A percentile compares a stretch with the other conserved stretches of the same genome.
Conservation (phyloP, 2,797 vertebrate genomes). For the Anguilla pacifica region DNA sequence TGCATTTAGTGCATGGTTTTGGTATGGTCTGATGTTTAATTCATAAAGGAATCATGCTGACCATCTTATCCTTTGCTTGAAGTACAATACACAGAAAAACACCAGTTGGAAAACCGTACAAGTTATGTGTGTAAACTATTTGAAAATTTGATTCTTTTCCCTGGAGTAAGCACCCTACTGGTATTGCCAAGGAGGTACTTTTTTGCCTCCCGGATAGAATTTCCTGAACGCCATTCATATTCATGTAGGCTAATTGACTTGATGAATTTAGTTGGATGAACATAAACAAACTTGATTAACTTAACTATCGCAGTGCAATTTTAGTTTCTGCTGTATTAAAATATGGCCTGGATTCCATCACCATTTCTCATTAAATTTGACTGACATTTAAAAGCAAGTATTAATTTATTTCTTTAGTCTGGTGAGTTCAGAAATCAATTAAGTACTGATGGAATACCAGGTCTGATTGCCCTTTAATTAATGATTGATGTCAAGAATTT, state of each 20-base stretch:
- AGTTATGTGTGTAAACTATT: not conserved
- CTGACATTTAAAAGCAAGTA: not conserved
- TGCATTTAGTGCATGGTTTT: not conserved
- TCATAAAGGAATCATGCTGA: not conserved
- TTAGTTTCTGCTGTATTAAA: not conserved
- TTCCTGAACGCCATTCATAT: not conserved
- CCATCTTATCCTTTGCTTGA: not conserved
- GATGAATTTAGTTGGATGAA: not conserved
- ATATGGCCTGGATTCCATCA: not conserved
- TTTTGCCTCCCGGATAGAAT: not conserved
- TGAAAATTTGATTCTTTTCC: not conserved
- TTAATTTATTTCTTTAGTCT: not conserved
- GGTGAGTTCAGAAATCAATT: not conserved
- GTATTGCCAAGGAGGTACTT: not conserved
- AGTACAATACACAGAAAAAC: not conserved
- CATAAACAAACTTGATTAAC: slow-evolving; percentile 5
- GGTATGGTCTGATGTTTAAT: not conserved
- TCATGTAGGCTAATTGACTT: not conserved
- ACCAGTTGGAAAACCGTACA: not conserved
- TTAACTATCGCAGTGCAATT: not conserved
- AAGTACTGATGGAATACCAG: not conserved
- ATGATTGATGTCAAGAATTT: not conserved
- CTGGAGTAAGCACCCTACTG: slow-evolving; percentile 2
- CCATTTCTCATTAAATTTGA: not conserved
- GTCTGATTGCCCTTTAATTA: not conserved